phyloP scores from a whole-genome alignment of 1,140 invertebrate species.

The Schlechtendalia chinensis region DNA sequence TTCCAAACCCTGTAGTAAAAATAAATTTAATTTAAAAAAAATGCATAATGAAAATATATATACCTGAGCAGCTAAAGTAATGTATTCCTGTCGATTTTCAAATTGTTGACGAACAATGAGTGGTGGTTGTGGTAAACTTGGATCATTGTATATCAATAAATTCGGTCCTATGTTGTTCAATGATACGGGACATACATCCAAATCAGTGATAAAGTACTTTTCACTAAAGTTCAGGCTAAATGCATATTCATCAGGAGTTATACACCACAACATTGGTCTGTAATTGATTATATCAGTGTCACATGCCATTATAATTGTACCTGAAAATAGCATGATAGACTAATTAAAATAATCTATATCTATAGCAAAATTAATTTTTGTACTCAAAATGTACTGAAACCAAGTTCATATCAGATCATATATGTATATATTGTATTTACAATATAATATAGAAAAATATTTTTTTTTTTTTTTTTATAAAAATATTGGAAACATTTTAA shows the following conservation, averaged over 20 bases:
- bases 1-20: conserved; percentile 68
- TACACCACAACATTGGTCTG: conserved; percentile 64
- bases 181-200: conserved; percentile 84
- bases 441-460: too few relatives aligned
- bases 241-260: conserved; percentile 69
- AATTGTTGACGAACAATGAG: conserved; percentile 51
- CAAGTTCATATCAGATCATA: too few relatives aligned
- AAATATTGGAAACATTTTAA: too few relatives aligned
- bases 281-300: conserved; percentile 59
- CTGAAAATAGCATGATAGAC: conserved; percentile 56
- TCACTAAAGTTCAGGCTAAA: conserved; percentile 68
- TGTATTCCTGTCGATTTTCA: conserved; percentile 72
- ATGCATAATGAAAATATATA: conserved; percentile 43
- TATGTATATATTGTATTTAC: too few relatives aligned
- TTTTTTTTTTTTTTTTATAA: too few relatives aligned
- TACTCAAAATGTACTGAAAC: too few relatives aligned
- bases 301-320: conserved; percentile 66
- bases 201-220: conserved; percentile 71
- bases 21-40: conserved; percentile 22
- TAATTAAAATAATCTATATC: too few relatives aligned
- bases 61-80: conserved; percentile 80
- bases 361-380: too few relatives aligned
- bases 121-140: conserved; percentile 48
- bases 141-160: conserved; percentile 46
- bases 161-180: conserved; percentile 64